Evolutionary conservation across 2,113 vertebrate genomes (phyloP), one percentile per base, ranked within the genome.

Genomic region (Conger conger): DNA sequence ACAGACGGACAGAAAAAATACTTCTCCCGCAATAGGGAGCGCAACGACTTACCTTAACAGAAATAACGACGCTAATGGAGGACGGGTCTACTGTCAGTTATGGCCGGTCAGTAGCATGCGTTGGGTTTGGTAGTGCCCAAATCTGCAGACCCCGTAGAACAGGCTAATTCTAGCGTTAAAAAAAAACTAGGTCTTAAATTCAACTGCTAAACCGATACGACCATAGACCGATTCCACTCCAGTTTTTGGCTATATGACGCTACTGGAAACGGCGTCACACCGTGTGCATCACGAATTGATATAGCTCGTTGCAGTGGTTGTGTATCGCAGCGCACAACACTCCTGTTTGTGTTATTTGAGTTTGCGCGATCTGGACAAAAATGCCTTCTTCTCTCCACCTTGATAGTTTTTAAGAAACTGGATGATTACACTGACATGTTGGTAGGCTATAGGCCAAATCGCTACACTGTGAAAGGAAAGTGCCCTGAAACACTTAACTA

Each of bases 231-330:
- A 93, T 93, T 91, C 93, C 90, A 90, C 91, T 92, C 91, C 87
- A 87, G 89, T 89, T 85, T 91, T 82, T 86, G 83, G 87, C 86
- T 89, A 87, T 91, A 92, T 92, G 92, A 92, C 90, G 92, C 83
- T 87, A 94, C 88, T n/a, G 89, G 91, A 90, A 91, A 88, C 91
- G 90, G 92, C 93, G 92, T 93, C 93, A 95, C 91, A 90, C 91
- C 86, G 88, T 90, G 92, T 85, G 94, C 93, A 94, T 94, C 95
- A 94, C 90, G 91, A 90, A 89, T 90, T 87, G 89, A 90, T 87
- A 88, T 83, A 81, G 89, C 91, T 88, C 89, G 91, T 86, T 85
- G 89, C 91, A 90, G 82, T 88, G 92, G 89, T 85, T 45, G 37
- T 87, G 53, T 84, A 60, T 82, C 80, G 77, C 76, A 82, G 73